phyloP scores from a whole-genome alignment of 2,888 invertebrate genomes.

The Nephrotoma guestfalica region DNA sequence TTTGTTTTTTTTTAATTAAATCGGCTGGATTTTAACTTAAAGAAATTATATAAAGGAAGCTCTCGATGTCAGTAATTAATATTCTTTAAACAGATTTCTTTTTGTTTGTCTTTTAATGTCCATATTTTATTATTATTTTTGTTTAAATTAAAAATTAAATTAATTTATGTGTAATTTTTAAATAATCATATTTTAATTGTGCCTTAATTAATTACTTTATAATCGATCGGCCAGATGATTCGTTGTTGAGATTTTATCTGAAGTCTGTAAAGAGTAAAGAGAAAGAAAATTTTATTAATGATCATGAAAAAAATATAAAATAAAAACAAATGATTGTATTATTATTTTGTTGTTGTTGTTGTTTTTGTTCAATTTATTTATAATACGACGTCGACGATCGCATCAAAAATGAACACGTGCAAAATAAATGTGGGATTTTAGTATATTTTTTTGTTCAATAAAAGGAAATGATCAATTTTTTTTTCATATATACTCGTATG shows the following conservation, averaged over 20 bases:
- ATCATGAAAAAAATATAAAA: background rate
- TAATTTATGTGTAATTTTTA: background rate
- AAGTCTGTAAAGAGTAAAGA: background rate
- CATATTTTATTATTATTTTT: background rate
- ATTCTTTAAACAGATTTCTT: background rate
- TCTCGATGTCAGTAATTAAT: background rate
- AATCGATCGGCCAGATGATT: slow-evolving; percentile 1
- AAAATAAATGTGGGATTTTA: background rate
- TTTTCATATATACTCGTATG: background rate
- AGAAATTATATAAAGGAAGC: background rate
- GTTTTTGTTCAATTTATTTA: background rate
- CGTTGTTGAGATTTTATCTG: slow-evolving; percentile 1
- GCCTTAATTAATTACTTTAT: background rate
- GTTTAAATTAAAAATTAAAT: background rate
- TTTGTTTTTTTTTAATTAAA: background rate
- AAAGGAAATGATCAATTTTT: background rate
- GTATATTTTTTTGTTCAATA: background rate
- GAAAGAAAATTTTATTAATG: background rate
- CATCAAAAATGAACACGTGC: slow-evolving; percentile 1
- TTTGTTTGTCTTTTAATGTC: background rate
- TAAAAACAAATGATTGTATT: background rate
- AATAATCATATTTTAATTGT: background rate
- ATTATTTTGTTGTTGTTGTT: background rate
- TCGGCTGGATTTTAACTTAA: background rate
- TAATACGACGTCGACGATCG: background rate